Evolutionary conservation across 2,797 vertebrate species (phyloP), one percentile per base, ranked within the genome.

Genomic region (Crenichthys baileyi): DNA sequence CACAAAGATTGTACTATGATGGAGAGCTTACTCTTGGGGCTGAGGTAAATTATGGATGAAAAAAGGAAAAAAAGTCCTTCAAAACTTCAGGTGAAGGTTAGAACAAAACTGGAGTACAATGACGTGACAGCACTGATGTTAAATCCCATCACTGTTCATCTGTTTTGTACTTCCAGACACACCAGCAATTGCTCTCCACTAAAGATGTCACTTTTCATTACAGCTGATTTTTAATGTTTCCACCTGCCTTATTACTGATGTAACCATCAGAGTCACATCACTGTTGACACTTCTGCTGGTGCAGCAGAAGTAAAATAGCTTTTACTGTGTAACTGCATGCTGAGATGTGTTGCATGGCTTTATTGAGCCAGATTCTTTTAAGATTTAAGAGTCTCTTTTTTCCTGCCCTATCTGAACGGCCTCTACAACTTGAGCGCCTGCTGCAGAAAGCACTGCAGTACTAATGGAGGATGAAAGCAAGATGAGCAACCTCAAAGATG

Each of bases 391-490:
- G 48, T 29, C 65, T 22, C 29, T 29, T 48, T 63, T 48, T 3
- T 60, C 7, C 56, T 50, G 68, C 71, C 55, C 22, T 31, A 71
- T 70, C 72, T 63, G 41, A 72, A 60, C 79, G 39, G 76, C 46
- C 75, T 73, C 39, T 31, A 53, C 39, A 74, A 73, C 44, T 80
- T 75, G 80, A 79, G 71, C 81, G 82, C 24, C 78, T 83, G 71
- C 86, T 89, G 89, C 91, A 83, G 88, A 85, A 41, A 82, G 77
- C 81, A 88, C 91, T 91, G 91, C 93, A 90, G 92, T 75, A 58
- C 76, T 81, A 91, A 92, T 87, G 88, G 87, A 88, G 87, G 87
- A 90, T 88, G 85, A 84, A 88, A 90, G 86, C 88, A 79, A 82
- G 83, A 92, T 80, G 90, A 91, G 90, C 78, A 50, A 90, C 87